Evolutionary conservation across 2,113 vertebrate species (phyloP), one percentile per base, ranked within the genome.

Genomic region (Struthio camelus): DNA sequence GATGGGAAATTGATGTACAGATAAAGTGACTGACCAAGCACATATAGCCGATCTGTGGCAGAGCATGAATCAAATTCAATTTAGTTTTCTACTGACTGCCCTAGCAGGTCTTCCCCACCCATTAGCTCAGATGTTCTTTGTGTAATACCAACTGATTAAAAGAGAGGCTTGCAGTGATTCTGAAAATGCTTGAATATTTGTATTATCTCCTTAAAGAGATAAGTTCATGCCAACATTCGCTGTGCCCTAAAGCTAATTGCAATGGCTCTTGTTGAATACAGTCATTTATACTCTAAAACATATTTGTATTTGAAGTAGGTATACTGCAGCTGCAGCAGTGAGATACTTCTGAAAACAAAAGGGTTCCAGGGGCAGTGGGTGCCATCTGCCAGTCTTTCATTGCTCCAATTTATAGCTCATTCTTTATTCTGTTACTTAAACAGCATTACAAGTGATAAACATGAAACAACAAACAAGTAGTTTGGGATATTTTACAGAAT

Each of bases 61-160:
- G 53, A 46, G 50, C 5, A 1, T n/a, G 11, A 87, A 65, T 80
- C n/a, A 16, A 12, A 30, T 48, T 56, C 0, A 0, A 10, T 72
- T 95, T 69, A 22, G 2, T 72, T 87, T 87, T 77, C 30, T 81
- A 5, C 27, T 82, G 48, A 16, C 22, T 80, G 24, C 85, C 54
- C 4, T 70, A 77, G 70, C 11, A 76, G 17, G 12, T 83, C 59
- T 73, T 86, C 67, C 15, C n/a, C 18, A 14, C 30, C 91, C 18
- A 25, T 3, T 77, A 11, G 25, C 40, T 76, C 42, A 54, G 36
- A 28, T 73, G 5, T 53, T 91, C 23, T 53, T 91, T 59, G 30
- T 70, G 4, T 71, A 75, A 67, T 9, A 71, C 3, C 24, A 58
- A 59, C 38, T 2, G 0, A 75, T 54, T 75, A 56, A 85, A 92